phyloP scores from a whole-genome alignment of 1,140 invertebrate species.

The Dendroctonus valens region DNA sequence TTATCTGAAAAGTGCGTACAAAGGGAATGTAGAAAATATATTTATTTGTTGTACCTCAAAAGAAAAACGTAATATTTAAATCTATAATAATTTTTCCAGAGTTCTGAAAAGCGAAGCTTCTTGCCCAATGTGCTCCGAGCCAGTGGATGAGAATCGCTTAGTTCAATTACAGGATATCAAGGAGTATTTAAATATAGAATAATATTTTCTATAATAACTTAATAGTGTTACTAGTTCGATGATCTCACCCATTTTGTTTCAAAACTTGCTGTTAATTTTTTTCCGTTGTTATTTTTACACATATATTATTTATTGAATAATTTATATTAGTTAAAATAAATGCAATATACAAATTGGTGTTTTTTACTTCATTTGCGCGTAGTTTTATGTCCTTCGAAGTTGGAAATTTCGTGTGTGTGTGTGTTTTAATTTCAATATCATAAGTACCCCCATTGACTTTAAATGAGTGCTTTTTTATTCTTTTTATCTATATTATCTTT shows the following conservation, averaged over 20 bases:
- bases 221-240: not conserved
- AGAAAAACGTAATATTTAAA: not conserved
- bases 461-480: too few relatives aligned
- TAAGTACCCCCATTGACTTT: too few relatives aligned
- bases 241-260: not conserved
- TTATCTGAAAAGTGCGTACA: not conserved
- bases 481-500: too few relatives aligned
- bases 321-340: too few relatives aligned
- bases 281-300: too few relatives aligned
- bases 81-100: constrained; percentile 55
- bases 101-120: constrained; percentile 64
- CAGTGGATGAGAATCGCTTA: constrained; percentile 61
- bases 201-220: constrained; percentile 13
- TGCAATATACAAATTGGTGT: too few relatives aligned
- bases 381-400: too few relatives aligned
- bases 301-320: too few relatives aligned
- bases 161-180: constrained; percentile 58
- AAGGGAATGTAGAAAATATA: not conserved
- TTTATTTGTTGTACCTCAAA: not conserved
- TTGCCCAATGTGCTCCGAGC: constrained; percentile 88
- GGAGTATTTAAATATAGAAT: constrained; percentile 52
- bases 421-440: too few relatives aligned
- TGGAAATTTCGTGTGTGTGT: too few relatives aligned
- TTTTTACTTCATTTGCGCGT: too few relatives aligned
- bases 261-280: too few relatives aligned